Evolutionary conservation across 2,888 invertebrate species (phyloP).

Genomic region (Dioctria linearis): DNA sequence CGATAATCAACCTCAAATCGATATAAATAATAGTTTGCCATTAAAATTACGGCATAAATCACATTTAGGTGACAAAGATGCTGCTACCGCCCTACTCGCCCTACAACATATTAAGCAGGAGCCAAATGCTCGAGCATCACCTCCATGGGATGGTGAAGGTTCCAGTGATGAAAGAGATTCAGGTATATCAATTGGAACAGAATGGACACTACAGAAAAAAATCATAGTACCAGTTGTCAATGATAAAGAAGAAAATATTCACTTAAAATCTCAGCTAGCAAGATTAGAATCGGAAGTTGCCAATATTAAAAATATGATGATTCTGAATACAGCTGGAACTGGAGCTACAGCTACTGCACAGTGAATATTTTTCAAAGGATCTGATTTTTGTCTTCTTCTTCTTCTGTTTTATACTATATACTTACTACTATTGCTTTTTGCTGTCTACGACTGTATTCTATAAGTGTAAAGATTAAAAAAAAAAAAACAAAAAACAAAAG

Average conservation of each 20-base stretch:
- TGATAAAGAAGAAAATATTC: conserved; percentile 77
- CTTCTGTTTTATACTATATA: too few relatives aligned
- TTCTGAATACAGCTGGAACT: conserved; percentile 72
- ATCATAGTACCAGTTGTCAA: conserved; percentile 60
- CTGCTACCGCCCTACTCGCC: conserved; percentile 84
- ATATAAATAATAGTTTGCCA: conserved; percentile 86
- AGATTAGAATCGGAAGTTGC: conserved; percentile 93
- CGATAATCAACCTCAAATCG: conserved; percentile 74
- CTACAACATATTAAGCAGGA: conserved; percentile 91
- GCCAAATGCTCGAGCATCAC: conserved; percentile 84
- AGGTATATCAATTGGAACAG: conserved; percentile 82
- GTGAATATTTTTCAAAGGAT: background rate
- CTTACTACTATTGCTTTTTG: too few relatives aligned
- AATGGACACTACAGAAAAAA: conserved; percentile 69
- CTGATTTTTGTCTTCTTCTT: too few relatives aligned
- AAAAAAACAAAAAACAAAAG: too few relatives aligned
- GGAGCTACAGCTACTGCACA: conserved; percentile 57
- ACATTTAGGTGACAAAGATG: conserved; percentile 91
- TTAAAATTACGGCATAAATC: conserved; percentile 93
- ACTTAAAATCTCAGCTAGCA: conserved; percentile 88
- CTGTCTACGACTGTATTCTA: too few relatives aligned
- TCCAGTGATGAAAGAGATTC: conserved; percentile 93
- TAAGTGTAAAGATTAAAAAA: too few relatives aligned
- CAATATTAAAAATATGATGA: conserved; percentile 87
- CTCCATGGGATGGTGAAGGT: conserved; percentile 90